Percentiles rank a stretch among this genome's conserved stretches.
Conservation (phyloP, 2,888 invertebrate genomes). For the Epirrhoe tristata region DNA sequence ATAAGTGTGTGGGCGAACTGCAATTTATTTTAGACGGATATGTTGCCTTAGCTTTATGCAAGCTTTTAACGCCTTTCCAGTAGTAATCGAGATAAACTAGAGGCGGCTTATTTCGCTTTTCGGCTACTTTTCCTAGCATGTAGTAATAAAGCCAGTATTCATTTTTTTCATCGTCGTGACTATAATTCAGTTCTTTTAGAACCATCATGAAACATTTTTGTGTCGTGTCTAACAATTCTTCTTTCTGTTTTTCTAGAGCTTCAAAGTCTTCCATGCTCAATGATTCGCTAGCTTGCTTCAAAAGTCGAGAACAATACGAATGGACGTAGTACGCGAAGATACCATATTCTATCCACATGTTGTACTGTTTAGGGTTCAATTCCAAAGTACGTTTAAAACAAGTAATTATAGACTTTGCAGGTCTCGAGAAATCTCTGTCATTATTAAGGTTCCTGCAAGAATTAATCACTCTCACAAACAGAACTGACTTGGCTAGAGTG, state of each 20-base stretch:
- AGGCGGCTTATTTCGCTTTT: constrained; percentile 92
- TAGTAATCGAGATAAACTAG: constrained; percentile 92
- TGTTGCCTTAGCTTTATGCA: constrained; percentile 92
- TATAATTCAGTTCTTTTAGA: constrained; percentile 85
- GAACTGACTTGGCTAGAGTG: constrained; percentile 91
- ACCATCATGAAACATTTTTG: constrained; percentile 91
- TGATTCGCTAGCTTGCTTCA: constrained; percentile 92
- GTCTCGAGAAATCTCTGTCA: constrained; percentile 88
- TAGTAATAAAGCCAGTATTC: constrained; percentile 98
- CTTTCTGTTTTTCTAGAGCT: constrained; percentile 90
- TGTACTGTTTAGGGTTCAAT: constrained; percentile 89
- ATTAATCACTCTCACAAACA: constrained; percentile 92
- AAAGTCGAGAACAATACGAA: constrained; percentile 94
- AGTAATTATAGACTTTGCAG: constrained; percentile 90
- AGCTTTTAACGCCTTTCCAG: constrained; percentile 90
- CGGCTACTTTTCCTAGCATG: constrained; percentile 97
- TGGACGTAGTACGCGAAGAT: constrained; percentile 95
- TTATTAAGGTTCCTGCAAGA: constrained; percentile 87
- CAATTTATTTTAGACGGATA: constrained; percentile 96
- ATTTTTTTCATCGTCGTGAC: constrained; percentile 83
- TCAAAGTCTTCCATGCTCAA: constrained; percentile 91
- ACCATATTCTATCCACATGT: constrained; percentile 96
- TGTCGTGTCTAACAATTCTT: constrained; percentile 91
- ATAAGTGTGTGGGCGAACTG: constrained; percentile 91
- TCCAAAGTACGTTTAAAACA: constrained; percentile 93